A percentile compares a stretch with the other conserved stretches of the same genome.
Conservation (phyloP, 2,113 vertebrate genomes). For the Ursus arctos region DNA sequence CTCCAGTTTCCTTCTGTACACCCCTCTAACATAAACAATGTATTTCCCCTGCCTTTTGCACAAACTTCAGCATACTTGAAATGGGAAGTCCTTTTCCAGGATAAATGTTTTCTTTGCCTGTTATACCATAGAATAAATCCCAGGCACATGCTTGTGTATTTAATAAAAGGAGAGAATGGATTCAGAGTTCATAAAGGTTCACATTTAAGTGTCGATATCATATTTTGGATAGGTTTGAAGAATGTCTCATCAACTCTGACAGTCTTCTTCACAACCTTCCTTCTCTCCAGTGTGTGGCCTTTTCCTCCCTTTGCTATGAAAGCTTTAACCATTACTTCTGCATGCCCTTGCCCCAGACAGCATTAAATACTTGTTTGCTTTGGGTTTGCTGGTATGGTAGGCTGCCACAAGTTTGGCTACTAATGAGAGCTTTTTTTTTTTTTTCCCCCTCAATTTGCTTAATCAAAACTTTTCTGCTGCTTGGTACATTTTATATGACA, state of each 20-base stretch:
- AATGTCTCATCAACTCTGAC: constrained; percentile 19
- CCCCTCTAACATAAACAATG: neutral
- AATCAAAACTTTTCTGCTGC: constrained; percentile 79
- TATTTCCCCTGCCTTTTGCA: constrained; percentile 39
- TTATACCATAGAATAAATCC: constrained; percentile 21
- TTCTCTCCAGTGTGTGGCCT: constrained; percentile 61
- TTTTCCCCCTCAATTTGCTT: constrained; percentile 72
- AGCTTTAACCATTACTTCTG: constrained; percentile 82
- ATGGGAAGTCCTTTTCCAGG: neutral
- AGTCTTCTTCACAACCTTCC: constrained; percentile 26
- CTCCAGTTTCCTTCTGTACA: neutral
- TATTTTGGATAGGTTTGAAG: constrained; percentile 39
- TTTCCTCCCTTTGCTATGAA: constrained; percentile 74
- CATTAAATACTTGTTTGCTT: constrained; percentile 82
- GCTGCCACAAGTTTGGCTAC: constrained; percentile 85
- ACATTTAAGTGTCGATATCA: constrained; percentile 44
- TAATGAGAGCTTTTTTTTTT: constrained; percentile 83
- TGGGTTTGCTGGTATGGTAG: constrained; percentile 80
- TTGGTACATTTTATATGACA: constrained; percentile 76
- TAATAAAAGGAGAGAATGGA: constrained; percentile 55
- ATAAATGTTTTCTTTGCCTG: neutral
- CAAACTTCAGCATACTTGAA: constrained; percentile 41
- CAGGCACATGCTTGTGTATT: neutral
- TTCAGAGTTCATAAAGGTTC: constrained; percentile 48
- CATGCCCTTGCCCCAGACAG: constrained; percentile 84